A percentile compares a stretch with the other conserved stretches of the same genome.
Evolutionary conservation across 2,888 invertebrate species (phyloP).

Genomic region (Troilus luridus): DNA sequence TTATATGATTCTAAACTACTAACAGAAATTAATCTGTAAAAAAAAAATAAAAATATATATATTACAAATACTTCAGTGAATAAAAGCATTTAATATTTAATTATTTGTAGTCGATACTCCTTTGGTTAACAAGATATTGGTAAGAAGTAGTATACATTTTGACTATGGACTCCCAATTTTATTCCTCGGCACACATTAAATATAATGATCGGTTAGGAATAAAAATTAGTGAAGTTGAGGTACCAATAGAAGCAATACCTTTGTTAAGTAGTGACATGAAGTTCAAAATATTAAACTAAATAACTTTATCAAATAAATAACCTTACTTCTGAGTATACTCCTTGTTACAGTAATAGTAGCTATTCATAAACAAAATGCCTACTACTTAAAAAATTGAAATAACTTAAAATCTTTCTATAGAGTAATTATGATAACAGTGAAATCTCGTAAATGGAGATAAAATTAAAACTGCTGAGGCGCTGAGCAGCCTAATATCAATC

Average conservation of each 20-base stretch:
- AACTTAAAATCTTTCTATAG: neutral
- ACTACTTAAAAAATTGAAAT: neutral
- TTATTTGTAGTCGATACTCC: neutral
- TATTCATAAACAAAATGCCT: neutral
- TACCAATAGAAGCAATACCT: neutral
- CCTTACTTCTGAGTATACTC: neutral
- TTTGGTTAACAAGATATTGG: neutral
- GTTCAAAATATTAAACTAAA: neutral
- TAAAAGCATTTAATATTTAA: neutral
- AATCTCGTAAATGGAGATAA: neutral
- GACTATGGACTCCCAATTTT: neutral
- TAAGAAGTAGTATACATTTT: neutral
- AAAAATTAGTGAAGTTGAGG: neutral
- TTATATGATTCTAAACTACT: slow-evolving; percentile 42
- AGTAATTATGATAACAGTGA: neutral
- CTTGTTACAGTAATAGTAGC: neutral
- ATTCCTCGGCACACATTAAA: neutral
- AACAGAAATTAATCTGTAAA: slow-evolving; percentile 53
- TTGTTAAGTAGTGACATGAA: neutral
- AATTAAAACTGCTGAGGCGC: neutral
- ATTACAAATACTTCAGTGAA: neutral
- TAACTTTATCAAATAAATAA: neutral
- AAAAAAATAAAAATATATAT: neutral
- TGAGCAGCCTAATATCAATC: neutral
- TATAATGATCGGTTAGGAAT: neutral